Percentiles rank a stretch among this genome's conserved stretches.
phyloP scores from a whole-genome alignment of 1,140 invertebrate genomes.

The Drosophila punjabiensis region DNA sequence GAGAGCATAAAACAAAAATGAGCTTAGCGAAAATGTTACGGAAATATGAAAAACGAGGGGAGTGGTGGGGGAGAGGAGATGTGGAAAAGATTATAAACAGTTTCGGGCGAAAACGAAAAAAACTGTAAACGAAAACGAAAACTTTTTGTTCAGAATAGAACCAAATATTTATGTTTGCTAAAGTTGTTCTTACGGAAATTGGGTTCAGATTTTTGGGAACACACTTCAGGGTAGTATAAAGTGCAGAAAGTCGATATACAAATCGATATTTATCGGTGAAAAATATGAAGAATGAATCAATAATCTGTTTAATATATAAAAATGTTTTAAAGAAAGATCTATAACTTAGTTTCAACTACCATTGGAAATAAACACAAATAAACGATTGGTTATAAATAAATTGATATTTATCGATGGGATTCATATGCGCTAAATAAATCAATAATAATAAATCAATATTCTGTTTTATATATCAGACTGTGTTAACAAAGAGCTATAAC shows the following conservation, averaged over 20 bases:
- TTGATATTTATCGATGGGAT: too few species aligned
- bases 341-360: not conserved
- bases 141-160: slow-evolving; percentile 27
- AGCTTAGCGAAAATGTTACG: slow-evolving; percentile 49
- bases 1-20: slow-evolving; percentile 43
- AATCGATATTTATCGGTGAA: not conserved
- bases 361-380: too few species aligned
- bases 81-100: slow-evolving; percentile 23
- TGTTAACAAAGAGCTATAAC: too few species aligned
- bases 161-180: slow-evolving; percentile 18
- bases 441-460: too few species aligned
- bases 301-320: not conserved
- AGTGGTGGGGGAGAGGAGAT: not conserved
- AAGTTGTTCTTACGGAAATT: slow-evolving; percentile 7
- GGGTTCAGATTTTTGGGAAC: not conserved
- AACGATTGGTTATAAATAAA: too few species aligned
- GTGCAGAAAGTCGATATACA: not conserved
- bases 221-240: not conserved
- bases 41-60: slow-evolving; percentile 41
- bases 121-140: slow-evolving; percentile 19
- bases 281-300: not conserved
- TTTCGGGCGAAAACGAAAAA: slow-evolving; percentile 15
- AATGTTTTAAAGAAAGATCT: not conserved
- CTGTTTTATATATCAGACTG: too few species aligned
- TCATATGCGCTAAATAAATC: too few species aligned